Percentiles rank a stretch among this genome's conserved stretches.
Conservation (phyloP, 1,140 invertebrate genomes). For the Spodoptera frugiperda region DNA sequence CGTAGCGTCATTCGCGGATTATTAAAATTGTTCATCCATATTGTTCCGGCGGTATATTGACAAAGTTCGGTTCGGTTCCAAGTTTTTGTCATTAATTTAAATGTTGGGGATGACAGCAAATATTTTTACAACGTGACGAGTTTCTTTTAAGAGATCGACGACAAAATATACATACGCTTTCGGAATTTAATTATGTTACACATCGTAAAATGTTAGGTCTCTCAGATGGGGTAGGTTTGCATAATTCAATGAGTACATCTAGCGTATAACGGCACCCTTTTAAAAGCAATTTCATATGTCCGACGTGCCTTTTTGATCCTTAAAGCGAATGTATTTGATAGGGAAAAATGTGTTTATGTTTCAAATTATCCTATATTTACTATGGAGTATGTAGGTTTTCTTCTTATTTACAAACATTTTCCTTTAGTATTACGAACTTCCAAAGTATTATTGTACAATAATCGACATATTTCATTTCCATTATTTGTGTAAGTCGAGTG, state of each 20-base stretch:
- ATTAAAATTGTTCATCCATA: slow-evolving; percentile 73
- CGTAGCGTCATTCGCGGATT: slow-evolving; percentile 63
- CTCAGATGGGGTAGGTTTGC: slow-evolving; percentile 23
- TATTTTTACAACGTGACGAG: slow-evolving; percentile 53
- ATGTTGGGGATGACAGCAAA: slow-evolving; percentile 62
- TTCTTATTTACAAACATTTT: too few species aligned
- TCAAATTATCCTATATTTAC: too few species aligned
- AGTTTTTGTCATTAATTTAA: slow-evolving; percentile 63
- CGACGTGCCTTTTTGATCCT: slow-evolving; percentile 19
- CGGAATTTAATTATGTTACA: slow-evolving; percentile 50
- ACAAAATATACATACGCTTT: slow-evolving; percentile 21
- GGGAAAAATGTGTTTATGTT: neutral
- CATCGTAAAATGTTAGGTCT: slow-evolving; percentile 37
- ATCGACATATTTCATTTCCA: too few species aligned
- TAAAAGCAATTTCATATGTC: slow-evolving; percentile 37
- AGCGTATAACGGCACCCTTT: slow-evolving; percentile 30
- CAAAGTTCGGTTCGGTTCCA: slow-evolving; percentile 61
- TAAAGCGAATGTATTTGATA: neutral
- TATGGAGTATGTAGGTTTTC: too few species aligned
- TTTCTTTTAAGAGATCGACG: slow-evolving; percentile 37
- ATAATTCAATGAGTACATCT: slow-evolving; percentile 41
- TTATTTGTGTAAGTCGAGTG: too few species aligned
- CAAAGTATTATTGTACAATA: too few species aligned
- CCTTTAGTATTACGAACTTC: too few species aligned
- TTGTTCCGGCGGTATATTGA: slow-evolving; percentile 67